phyloP scores from a whole-genome alignment of 2,888 invertebrate species.

The Cyclophora albipunctata region DNA sequence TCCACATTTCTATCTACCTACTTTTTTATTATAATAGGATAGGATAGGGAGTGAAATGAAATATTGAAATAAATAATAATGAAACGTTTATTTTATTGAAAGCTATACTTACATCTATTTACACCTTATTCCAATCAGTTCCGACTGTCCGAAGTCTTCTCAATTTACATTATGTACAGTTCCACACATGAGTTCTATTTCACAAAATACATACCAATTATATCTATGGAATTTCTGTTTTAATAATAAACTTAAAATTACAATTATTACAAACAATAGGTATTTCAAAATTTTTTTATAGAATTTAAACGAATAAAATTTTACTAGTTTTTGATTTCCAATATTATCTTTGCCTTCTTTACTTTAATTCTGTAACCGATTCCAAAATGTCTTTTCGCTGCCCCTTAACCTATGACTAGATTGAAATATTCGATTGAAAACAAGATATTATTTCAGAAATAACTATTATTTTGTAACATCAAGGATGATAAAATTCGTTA shows the following conservation, averaged over 20 bases:
- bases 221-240: slow-evolving; percentile 19
- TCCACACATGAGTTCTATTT: slow-evolving; percentile 7
- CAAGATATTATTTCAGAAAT: no score
- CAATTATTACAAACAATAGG: no score
- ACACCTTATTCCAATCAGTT: slow-evolving; percentile 71
- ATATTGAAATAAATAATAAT: slow-evolving; percentile 15
- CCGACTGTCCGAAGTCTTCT: slow-evolving; percentile 51
- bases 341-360: no score
- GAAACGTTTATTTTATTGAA: slow-evolving; percentile 43
- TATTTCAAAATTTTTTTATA: no score
- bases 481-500: no score
- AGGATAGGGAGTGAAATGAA: no score
- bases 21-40: no score
- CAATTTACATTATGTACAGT: slow-evolving; percentile 41
- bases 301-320: no score
- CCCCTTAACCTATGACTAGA: slow-evolving; percentile 66
- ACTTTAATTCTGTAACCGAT: no score
- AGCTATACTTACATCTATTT: slow-evolving; percentile 49
- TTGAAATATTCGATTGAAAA: background rate
- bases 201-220: slow-evolving; percentile 12
- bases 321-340: no score
- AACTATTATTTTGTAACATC: no score
- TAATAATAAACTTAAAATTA: background rate
- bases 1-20: no score
- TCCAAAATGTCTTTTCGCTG: slow-evolving; percentile 57